phyloP scores from a whole-genome alignment of 2,797 vertebrate species.

The Liasis olivaceus region DNA sequence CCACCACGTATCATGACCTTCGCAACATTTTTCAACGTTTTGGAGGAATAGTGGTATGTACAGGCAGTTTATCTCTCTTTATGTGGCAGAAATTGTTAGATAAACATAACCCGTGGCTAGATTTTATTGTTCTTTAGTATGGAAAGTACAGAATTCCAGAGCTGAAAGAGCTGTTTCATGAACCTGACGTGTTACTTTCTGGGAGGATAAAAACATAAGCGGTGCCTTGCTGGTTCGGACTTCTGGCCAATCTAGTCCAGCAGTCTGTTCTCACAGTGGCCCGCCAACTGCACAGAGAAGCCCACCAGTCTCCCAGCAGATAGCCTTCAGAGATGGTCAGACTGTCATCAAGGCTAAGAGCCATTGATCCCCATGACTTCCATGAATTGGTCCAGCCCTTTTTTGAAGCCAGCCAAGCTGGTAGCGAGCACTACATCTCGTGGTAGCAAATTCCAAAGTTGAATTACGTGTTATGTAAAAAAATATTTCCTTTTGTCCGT shows the following conservation, averaged over 20 bases:
- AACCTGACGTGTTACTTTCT: neutral
- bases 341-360: neutral
- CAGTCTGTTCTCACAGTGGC: neutral
- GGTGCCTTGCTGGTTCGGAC: neutral
- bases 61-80: neutral
- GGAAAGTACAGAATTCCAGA: neutral
- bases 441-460: neutral
- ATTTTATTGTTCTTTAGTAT: neutral
- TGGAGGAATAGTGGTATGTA: conserved; percentile 95
- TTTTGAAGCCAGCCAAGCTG: neutral
- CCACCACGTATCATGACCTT: conserved; percentile 94
- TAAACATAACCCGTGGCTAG: neutral
- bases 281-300: neutral
- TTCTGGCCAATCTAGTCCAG: neutral
- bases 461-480: neutral
- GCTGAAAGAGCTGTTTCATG: neutral
- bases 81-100: neutral
- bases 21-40: conserved; percentile 98
- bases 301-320: neutral
- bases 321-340: neutral
- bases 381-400: neutral
- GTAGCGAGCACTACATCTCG: neutral
- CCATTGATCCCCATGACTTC: neutral
- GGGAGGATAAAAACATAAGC: neutral
- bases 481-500: neutral